Conservation (phyloP, 2,888 invertebrate species). For the Cynaeus angustus region DNA sequence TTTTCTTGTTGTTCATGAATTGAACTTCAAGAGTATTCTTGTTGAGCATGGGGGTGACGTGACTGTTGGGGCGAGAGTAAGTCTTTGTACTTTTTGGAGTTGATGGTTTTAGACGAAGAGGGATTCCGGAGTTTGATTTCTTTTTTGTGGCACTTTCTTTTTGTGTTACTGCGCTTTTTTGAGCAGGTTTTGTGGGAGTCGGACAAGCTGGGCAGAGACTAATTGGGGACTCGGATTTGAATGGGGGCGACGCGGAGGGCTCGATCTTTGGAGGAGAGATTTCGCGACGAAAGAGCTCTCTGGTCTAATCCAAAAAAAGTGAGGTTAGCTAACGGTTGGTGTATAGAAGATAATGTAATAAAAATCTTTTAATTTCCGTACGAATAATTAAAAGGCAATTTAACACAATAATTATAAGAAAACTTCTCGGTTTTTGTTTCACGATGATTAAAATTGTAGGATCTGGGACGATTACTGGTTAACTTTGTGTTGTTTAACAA, state of each 20-base stretch:
- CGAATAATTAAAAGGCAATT: no score
- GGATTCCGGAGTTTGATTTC: constrained; percentile 42
- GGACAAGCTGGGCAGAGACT: not conserved
- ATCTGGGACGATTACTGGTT: no score
- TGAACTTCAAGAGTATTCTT: constrained; percentile 66
- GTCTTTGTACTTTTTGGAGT: constrained; percentile 29
- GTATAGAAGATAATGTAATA: no score
- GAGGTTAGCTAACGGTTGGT: no score
- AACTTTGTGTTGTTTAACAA: no score
- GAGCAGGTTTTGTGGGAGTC: not conserved
- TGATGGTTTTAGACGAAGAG: constrained; percentile 36
- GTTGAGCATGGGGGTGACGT: constrained; percentile 45
- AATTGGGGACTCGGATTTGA: constrained; percentile 9
- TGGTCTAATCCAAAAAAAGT: constrained; percentile 6
- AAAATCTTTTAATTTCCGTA: no score
- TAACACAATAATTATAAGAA: no score
- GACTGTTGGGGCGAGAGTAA: constrained; percentile 30
- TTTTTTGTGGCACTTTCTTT: constrained; percentile 24
- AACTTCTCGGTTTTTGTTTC: no score
- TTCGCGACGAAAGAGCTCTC: constrained; percentile 35
- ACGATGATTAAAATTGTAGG: no score
- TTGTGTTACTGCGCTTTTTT: constrained; percentile 17
- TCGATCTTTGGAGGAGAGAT: not conserved
- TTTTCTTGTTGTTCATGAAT: constrained; percentile 67
- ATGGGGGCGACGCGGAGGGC: not conserved